Conservation (phyloP, 2,113 vertebrate species). For the Odocoileus virginianus region DNA sequence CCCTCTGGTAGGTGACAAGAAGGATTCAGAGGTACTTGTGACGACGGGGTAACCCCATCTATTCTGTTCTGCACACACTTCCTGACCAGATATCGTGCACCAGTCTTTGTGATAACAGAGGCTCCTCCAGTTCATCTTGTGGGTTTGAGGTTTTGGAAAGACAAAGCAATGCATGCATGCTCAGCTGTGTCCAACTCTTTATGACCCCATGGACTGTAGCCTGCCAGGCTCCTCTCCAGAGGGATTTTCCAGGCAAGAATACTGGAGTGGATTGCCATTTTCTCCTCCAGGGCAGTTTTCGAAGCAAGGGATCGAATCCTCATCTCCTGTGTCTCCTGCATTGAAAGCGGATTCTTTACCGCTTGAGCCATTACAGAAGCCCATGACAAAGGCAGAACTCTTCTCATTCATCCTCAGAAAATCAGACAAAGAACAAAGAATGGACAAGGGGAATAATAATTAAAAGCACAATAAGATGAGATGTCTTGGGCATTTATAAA, state of each 20-base stretch:
- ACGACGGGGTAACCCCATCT: rapidly evolving
- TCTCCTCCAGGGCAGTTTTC: neutral
- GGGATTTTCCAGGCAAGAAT: neutral
- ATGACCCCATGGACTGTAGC: neutral
- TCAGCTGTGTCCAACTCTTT: neutral
- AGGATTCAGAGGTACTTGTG: neutral
- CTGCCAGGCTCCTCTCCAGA: neutral
- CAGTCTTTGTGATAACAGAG: neutral
- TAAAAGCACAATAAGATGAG: neutral
- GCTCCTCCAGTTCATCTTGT: neutral
- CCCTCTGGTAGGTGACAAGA: too few species aligned
- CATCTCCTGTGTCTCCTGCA: neutral
- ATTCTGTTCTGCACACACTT: neutral
- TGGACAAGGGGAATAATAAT: neutral
- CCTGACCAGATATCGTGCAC: neutral
- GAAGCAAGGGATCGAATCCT: neutral
- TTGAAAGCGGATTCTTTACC: neutral
- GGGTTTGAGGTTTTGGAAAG: neutral
- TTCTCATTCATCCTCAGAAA: neutral
- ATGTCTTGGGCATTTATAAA: neutral
- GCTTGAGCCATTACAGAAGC: neutral
- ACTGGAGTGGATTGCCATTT: neutral
- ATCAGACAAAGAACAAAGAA: neutral
- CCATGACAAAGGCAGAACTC: neutral
- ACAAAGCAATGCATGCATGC: rapidly evolving